Conservation (phyloP, 2,888 invertebrate genomes). For the Odontocerum albicorne region DNA sequence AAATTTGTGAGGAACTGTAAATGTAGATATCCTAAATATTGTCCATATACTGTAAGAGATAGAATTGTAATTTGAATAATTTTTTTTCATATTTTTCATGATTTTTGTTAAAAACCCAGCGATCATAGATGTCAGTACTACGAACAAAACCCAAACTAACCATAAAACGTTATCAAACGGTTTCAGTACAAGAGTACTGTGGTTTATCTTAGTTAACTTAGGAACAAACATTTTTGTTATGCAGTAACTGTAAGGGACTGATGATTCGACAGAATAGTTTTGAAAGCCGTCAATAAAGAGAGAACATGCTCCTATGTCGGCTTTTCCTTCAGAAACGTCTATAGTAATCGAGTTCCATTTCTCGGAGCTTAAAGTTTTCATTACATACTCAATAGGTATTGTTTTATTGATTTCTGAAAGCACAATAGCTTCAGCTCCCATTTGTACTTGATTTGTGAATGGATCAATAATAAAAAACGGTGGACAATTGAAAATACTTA, state of each 20-base stretch:
- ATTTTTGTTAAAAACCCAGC: background rate
- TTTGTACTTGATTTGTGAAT: background rate
- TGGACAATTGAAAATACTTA: slow-evolving; percentile 19
- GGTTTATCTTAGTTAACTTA: background rate
- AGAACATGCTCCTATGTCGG: slow-evolving; percentile 16
- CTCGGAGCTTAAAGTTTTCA: background rate
- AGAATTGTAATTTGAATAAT: background rate
- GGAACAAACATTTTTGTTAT: slow-evolving; percentile 13
- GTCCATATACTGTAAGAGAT: slow-evolving; percentile 11
- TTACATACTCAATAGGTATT: slow-evolving; percentile 4
- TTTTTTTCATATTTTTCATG: background rate
- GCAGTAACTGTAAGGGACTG: background rate
- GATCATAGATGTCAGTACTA: background rate
- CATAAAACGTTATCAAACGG: background rate
- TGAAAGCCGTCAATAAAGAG: slow-evolving; percentile 4
- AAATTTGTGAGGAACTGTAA: slow-evolving; percentile 9
- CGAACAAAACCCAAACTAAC: background rate
- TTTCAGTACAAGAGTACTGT: background rate
- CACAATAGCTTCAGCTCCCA: slow-evolving; percentile 11
- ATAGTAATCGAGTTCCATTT: slow-evolving; percentile 8
- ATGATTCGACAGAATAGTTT: too few species aligned
- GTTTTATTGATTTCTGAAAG: slow-evolving; percentile 12
- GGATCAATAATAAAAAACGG: slow-evolving; percentile 11
- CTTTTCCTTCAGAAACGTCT: slow-evolving; percentile 10
- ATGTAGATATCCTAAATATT: slow-evolving; percentile 8